phyloP scores from a whole-genome alignment of 2,797 vertebrate species.

The Mallotus villosus region DNA sequence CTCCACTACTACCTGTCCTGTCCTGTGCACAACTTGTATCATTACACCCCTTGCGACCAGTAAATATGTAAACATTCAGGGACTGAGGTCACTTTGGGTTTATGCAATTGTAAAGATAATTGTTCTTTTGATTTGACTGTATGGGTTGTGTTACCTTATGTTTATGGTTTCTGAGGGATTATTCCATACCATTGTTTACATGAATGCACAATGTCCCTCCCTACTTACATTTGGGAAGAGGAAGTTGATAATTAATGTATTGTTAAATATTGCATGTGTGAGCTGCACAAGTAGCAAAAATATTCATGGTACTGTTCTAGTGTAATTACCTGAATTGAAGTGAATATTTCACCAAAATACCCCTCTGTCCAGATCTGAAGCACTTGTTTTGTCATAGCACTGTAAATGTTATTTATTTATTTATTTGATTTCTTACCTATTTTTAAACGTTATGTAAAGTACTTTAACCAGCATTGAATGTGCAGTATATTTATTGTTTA shows the following conservation, averaged over 20 bases:
- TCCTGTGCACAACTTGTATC: constrained; percentile 56
- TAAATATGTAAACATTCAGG: constrained; percentile 68
- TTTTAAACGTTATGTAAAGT: constrained; percentile 32
- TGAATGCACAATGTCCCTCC: constrained; percentile 38
- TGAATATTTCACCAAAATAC: constrained; percentile 52
- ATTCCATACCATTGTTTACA: constrained; percentile 45
- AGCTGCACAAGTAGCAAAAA: constrained; percentile 7
- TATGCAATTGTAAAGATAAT: constrained; percentile 72
- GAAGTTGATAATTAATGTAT: neutral
- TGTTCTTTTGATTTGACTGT: constrained; percentile 26
- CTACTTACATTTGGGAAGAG: neutral
- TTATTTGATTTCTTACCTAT: constrained; percentile 35
- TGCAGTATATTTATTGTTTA: constrained; percentile 36
- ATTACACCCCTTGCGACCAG: constrained; percentile 46
- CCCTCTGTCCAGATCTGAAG: constrained; percentile 56
- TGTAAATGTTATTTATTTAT: constrained; percentile 39
- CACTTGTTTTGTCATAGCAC: constrained; percentile 65
- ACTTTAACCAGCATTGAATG: constrained; percentile 15
- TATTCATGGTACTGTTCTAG: constrained; percentile 27
- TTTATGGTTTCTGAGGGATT: constrained; percentile 30
- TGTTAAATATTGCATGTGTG: constrained; percentile 9
- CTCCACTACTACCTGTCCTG: constrained; percentile 46
- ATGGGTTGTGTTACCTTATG: constrained; percentile 45
- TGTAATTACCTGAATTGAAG: constrained; percentile 42
- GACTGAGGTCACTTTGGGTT: constrained; percentile 68